These are phyloP conservation scores for Mycalesis mineus DNA, from an alignment of 2,888 invertebrate genomes.

Conservation along the genomic window DNA sequence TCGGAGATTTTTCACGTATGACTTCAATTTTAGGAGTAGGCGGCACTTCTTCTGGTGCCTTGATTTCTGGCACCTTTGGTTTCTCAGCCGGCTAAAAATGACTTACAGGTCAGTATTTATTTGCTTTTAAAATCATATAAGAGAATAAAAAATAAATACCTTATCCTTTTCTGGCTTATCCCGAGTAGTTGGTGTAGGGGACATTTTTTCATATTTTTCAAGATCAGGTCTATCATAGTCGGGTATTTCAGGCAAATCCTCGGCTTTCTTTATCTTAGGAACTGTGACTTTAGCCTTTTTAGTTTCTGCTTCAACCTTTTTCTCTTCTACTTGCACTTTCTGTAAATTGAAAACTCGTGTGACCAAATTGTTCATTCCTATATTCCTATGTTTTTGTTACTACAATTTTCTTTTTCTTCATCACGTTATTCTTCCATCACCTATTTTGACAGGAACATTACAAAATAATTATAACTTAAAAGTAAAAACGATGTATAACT, in stretches of 20 bases:
- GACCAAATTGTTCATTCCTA: too few relatives aligned
- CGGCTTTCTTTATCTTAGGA: slow-evolving; percentile 70
- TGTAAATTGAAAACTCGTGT: slow-evolving; percentile 42
- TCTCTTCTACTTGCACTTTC: slow-evolving; percentile 71
- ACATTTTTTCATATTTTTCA: slow-evolving; percentile 82
- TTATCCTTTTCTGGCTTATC: slow-evolving; percentile 70
- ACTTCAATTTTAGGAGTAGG: slow-evolving; percentile 92
- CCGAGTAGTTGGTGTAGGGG: slow-evolving; percentile 70
- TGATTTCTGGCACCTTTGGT: slow-evolving; percentile 83
- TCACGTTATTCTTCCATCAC: too few relatives aligned
- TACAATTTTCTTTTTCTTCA: too few relatives aligned
- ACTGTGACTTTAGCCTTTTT: slow-evolving; percentile 70
- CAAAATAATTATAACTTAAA: too few relatives aligned
- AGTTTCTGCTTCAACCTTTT: slow-evolving; percentile 64
- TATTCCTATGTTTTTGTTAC: too few relatives aligned
- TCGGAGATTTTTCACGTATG: slow-evolving; percentile 86
- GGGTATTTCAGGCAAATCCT: slow-evolving; percentile 80
- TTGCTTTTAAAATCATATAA: too few relatives aligned
- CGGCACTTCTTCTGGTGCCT: slow-evolving; percentile 77
- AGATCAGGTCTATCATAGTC: slow-evolving; percentile 87
- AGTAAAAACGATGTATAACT: too few relatives aligned
- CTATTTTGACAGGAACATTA: too few relatives aligned
- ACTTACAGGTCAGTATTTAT: not conserved
- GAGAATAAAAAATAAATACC: slow-evolving; percentile 29
- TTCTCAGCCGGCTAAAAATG: slow-evolving; percentile 36